Base-by-base conservation (phyloP, 2,888 invertebrate genomes). In the Tanypteryx hageni region DNA sequence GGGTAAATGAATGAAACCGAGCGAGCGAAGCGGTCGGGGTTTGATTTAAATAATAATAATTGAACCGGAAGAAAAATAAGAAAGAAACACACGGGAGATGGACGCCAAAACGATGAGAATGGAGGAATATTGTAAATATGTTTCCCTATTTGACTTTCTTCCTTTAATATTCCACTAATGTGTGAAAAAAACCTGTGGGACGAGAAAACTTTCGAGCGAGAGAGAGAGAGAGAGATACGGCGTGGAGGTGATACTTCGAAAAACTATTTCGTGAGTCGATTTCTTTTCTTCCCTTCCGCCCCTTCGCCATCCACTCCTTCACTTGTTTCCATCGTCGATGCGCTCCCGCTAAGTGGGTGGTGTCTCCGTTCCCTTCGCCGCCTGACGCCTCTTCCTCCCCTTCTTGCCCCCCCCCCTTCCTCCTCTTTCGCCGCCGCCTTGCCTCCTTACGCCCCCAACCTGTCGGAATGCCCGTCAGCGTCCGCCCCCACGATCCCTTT, bases 151-250 rank as follows among this genome's bases (percentile, higher is more conserved):
- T 76, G 76, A 76, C 76, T 76, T 76, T 10, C 76, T 76, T 76
- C 13, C 76, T 27, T 22, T 76, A 76, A 76, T 76, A 76, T 76
- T 76, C 27, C 76, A 22, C 76, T 76, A 76, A 76, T 76, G 27
- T 27, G 76, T 76, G 76, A 76, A 27, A 76, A 76, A 76, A 76
- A n/a, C n/a, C 76, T 22, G 27, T 27, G 9, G 76, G 76, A 44
- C 76, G 76, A 76, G 22, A 76, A 27, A 76, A 27, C 9, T 13
- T 27, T 22, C 76, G 76, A 8, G 22, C 27, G 76, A 11, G 76
- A 76, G 27, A 44, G 44, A 44, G 44, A 44, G 44, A 44, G 44
- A 5, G 76, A 27, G 27, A 13, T 0, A 76, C 22, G 22, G 10
- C 22, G 10, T 2, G 44, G 44, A 44, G n/a, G 22, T 68, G 22